A percentile compares a stretch with the other conserved stretches of the same genome.
phyloP scores from a whole-genome alignment of 2,113 vertebrate species.

The Bambusicola thoracicus region DNA sequence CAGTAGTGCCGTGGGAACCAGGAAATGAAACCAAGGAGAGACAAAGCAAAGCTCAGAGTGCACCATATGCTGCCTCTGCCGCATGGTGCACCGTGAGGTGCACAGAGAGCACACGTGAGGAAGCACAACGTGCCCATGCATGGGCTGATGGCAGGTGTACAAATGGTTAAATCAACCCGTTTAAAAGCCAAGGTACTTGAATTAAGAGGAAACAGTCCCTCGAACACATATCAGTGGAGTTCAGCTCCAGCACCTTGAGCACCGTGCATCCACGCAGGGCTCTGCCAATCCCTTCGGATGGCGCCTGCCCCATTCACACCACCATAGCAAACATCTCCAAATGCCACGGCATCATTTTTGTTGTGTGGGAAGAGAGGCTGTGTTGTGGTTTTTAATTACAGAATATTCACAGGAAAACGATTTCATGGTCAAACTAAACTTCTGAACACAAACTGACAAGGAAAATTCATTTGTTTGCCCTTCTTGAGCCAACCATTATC shows the following conservation, averaged over 20 bases:
- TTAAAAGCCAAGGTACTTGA: neutral
- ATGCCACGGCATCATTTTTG: fast-evolving
- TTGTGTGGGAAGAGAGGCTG: neutral
- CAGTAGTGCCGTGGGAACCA: constrained; percentile 53
- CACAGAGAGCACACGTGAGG: constrained; percentile 25
- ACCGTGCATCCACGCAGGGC: neutral
- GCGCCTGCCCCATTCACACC: neutral
- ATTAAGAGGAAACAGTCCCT: fast-evolving
- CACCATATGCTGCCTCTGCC: constrained; percentile 20
- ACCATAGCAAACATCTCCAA: neutral
- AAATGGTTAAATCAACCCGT: neutral
- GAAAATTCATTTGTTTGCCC: neutral
- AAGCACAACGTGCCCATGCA: neutral
- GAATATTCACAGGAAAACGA: neutral
- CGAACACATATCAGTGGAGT: fast-evolving
- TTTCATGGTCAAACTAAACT: neutral
- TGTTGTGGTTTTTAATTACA: neutral
- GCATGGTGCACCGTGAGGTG: neutral
- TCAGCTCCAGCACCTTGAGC: neutral
- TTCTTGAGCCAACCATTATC: neutral
- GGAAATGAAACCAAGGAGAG: constrained; percentile 50
- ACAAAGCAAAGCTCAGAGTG: constrained; percentile 59
- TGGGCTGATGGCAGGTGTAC: neutral
- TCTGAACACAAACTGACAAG: neutral
- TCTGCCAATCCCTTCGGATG: fast-evolving